Evolutionary conservation across 2,113 vertebrate genomes (phyloP).

Genomic region (Elachura formosa): DNA sequence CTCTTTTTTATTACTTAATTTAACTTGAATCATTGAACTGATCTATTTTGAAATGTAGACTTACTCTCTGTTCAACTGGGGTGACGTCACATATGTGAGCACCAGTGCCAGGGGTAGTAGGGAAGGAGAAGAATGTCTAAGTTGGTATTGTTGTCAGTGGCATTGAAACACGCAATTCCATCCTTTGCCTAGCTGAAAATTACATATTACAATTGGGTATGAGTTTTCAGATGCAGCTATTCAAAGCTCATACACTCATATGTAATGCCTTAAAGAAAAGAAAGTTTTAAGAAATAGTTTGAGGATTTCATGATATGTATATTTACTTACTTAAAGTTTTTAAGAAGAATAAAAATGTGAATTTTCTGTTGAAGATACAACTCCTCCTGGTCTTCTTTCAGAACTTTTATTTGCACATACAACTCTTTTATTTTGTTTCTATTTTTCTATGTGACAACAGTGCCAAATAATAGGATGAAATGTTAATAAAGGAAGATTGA

Average conservation of each 20-base stretch:
- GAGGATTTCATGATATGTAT: not conserved
- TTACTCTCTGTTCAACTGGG: not conserved
- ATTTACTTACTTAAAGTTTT: not conserved
- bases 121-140: not conserved
- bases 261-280: not conserved
- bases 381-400: not conserved
- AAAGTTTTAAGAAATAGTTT: not conserved
- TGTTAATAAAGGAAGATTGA: not conserved
- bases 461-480: not conserved
- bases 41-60: not conserved
- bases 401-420: not conserved
- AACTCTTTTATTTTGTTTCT: not conserved
- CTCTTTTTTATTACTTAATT: not conserved
- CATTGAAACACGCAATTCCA: not conserved
- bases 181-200: not conserved
- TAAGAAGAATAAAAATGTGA: not conserved
- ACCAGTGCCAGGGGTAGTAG: fast-evolving
- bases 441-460: not conserved
- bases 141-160: not conserved
- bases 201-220: not conserved
- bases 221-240: not conserved
- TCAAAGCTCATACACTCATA: not conserved
- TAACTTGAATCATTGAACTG: not conserved
- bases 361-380: not conserved
- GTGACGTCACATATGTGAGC: not conserved